Percentiles rank a stretch among this genome's conserved stretches.
These are phyloP conservation scores for Phenganax marumi DNA, from an alignment of 92 coral and sea anemone genomes.

Conservation along the genomic window DNA sequence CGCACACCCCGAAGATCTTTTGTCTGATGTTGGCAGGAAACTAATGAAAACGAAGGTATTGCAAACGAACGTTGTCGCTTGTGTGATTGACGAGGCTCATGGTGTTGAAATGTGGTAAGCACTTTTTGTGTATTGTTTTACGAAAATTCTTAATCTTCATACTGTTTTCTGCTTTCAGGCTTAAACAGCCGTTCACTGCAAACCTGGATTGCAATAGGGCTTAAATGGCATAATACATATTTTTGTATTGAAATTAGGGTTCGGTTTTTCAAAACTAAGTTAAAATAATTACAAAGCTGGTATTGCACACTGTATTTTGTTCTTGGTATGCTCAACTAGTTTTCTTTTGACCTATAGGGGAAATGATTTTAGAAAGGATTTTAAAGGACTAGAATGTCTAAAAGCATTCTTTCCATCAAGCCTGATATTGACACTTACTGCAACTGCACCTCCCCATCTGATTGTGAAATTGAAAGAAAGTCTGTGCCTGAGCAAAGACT, in stretches of 20 bases:
- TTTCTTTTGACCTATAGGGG: conserved; percentile 43
- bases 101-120: conserved; percentile 59
- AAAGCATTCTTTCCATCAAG: conserved; percentile 55
- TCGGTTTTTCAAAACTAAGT: background rate
- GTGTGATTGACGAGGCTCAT: conserved; percentile 56
- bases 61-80: conserved; percentile 52
- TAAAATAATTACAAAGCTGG: background rate
- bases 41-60: conserved; percentile 41
- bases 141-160: background rate
- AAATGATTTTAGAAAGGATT: conserved; percentile 64
- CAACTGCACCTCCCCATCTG: conserved; percentile 62
- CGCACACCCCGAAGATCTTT: conserved; percentile 44
- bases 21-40: conserved; percentile 41
- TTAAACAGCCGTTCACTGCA: background rate
- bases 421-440: conserved; percentile 56
- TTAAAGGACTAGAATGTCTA: conserved; percentile 49
- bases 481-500: conserved; percentile 30
- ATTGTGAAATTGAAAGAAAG: conserved; percentile 38
- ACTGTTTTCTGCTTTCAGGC: background rate
- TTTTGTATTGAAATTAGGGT: background rate
- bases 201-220: background rate
- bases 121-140: background rate
- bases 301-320: background rate
- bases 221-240: background rate
- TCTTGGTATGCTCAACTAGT: background rate